Base-by-base conservation (phyloP, 1,140 invertebrate genomes). In the Colletes latitarsis region DNA sequence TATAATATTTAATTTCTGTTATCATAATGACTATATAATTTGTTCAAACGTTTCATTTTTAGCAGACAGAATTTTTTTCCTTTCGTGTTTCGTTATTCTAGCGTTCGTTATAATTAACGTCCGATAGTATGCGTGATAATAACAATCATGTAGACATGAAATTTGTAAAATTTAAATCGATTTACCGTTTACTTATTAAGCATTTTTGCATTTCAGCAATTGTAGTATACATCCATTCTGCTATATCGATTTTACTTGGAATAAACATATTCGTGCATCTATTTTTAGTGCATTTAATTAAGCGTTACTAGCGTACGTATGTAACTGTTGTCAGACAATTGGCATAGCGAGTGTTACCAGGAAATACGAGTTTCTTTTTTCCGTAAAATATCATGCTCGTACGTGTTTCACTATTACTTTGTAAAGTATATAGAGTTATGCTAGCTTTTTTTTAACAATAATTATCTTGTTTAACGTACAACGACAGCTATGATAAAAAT, bases 231-330 rank as follows among this genome's bases (percentile, higher is more conserved):
- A 30, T 30, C 30, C 30, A 30, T 30, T 30, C 30, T 2, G 30
- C 30, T 30, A 30, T n/a, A 57, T 57, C 15, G 17, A 68, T 76
- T 71, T 76, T 15, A 69, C 41, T 43, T 14, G 39, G 55, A 68
- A 62, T 46, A 73, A 30, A 85, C 71, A 19, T 60, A 69, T 68
- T 68, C 30, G 14, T 46, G n/a, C 19, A 58, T 67, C 41, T 79
- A 60, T 86, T 82, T 17, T 14, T 70, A 19, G n/a, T 49, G 8
- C 62, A 43, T 85, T 85, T 58, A 78, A 70, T 67, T 49, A 69
- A 55, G 6, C 21, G 49, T 39, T 77, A 46, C 14, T 4, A 78
- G 58, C 53, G 43, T 46, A 79, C 5, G 12, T 46, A 55, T 21
- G 21, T 64, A 64, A 63, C 58, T 55, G 21, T 14, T 63, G 30